Base-by-base conservation (phyloP, 53 echinoderm and acorn worm genomes). In the Patiria pectinifera region DNA sequence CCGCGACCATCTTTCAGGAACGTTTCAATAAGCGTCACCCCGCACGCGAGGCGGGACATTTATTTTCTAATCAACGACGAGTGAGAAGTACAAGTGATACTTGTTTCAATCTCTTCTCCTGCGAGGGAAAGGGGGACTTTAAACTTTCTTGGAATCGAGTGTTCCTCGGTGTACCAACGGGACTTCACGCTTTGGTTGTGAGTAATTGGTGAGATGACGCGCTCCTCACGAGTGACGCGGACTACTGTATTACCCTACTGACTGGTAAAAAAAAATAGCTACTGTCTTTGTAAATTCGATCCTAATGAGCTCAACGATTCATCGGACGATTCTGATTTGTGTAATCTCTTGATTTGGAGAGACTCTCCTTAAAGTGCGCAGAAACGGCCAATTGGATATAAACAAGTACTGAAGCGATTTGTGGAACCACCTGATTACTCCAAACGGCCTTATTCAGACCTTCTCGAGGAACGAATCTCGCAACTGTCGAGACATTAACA, bases 61-160 rank as follows among this genome's bases (percentile, higher is more conserved):
- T 88, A 76, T 88, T 53, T 53, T 79, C 45, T 62, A 61, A 62
- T 59, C 62, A 45, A 44, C 61, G 63, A 89, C 89, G 7, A 60
- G 78, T 11, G 18, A 61, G 89, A 78, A 89, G 78, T 89, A 89
- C 78, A 78, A 89, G 78, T 74, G 72, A 46, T 13, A 43, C 13
- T 26, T 44, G 60, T 45, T 85, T 11, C 11, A 21, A 23, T 82
- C 86, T 71, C 46, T 21, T 70, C 11, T 23, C n/a, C 72, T 48
- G 15, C 86, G 7, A 14, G 7, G 74, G 86, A 75, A 59, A 86
- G 69, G n/a, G 49, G 48, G 86, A 72, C 86, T 86, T 86, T 86
- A 59, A 46, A 86, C 85, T 85, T 71, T 85, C 45, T 70, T 16
- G 66, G 43, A 19, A 69, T 45, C 4, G 83, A 59, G 58, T 82